phyloP scores from a whole-genome alignment of 2,888 invertebrate genomes.

The Agrochola macilenta region DNA sequence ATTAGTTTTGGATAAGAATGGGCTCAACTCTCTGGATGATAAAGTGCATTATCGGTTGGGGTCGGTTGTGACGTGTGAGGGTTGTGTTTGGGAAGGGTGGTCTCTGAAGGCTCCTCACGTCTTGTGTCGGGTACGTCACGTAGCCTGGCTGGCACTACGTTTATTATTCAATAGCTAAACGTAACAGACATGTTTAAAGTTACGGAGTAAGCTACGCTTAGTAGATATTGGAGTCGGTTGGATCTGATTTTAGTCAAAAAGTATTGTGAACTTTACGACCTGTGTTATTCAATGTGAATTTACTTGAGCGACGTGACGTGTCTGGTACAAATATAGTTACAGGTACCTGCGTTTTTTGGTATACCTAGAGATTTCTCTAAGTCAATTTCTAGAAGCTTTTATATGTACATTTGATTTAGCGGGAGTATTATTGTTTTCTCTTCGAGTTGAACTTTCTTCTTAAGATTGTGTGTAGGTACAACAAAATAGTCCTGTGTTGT shows the following conservation, averaged over 20 bases:
- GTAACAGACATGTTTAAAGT: slow-evolving; percentile 81
- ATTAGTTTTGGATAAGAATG: slow-evolving; percentile 70
- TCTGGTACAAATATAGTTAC: background rate
- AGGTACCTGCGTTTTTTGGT: background rate
- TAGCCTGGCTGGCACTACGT: slow-evolving; percentile 79
- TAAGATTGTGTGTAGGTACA: rapidly evolving
- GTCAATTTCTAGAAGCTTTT: background rate
- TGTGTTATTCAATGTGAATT: slow-evolving; percentile 29
- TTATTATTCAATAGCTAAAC: slow-evolving; percentile 86
- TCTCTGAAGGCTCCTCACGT: slow-evolving; percentile 80
- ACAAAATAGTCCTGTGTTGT: no score
- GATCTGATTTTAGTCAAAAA: slow-evolving; percentile 63
- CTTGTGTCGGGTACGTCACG: slow-evolving; percentile 72
- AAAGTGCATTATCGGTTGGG: slow-evolving; percentile 78
- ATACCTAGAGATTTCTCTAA: background rate
- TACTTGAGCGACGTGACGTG: slow-evolving; percentile 9
- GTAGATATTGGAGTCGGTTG: slow-evolving; percentile 57
- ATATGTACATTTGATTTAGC: background rate
- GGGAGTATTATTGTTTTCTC: background rate
- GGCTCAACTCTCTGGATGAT: slow-evolving; percentile 68
- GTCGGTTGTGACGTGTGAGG: slow-evolving; percentile 71
- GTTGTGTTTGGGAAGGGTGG: slow-evolving; percentile 65
- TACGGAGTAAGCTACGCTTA: slow-evolving; percentile 62
- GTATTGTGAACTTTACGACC: slow-evolving; percentile 38
- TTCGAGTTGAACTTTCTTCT: background rate